These are phyloP conservation scores for Nasonovia ribisnigri DNA, from an alignment of 2,888 invertebrate species.

Conservation along the genomic window DNA sequence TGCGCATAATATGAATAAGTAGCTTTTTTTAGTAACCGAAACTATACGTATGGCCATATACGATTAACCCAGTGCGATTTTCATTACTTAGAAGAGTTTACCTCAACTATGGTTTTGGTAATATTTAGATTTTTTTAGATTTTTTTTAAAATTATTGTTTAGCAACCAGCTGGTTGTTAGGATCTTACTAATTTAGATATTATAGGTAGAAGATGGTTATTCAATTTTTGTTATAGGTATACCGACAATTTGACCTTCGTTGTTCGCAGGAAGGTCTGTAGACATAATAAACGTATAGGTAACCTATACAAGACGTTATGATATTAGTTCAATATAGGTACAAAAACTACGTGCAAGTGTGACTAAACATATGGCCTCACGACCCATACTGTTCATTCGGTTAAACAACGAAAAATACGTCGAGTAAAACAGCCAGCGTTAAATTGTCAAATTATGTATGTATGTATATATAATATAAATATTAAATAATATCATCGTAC, in stretches of 20 bases:
- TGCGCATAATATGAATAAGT: too few species aligned
- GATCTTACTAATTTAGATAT: too few species aligned
- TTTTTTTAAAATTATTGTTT: too few species aligned
- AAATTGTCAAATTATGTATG: background rate
- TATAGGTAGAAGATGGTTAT: background rate
- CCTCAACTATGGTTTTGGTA: too few species aligned
- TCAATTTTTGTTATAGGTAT: background rate
- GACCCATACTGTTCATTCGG: background rate
- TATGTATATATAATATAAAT: background rate
- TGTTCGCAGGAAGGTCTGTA: background rate
- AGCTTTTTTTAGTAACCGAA: too few species aligned
- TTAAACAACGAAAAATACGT: conserved; percentile 12
- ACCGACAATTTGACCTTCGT: background rate
- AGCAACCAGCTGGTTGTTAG: too few species aligned
- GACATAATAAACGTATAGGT: background rate
- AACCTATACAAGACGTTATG: background rate
- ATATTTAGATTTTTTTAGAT: too few species aligned
- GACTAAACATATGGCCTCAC: background rate
- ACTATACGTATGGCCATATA: too few species aligned
- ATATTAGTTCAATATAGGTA: background rate
- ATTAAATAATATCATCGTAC: background rate
- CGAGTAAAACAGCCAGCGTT: background rate
- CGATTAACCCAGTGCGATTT: too few species aligned
- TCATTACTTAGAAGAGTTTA: too few species aligned
- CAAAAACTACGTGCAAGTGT: background rate